Evolutionary conservation across 1,140 invertebrate genomes (phyloP).

Genomic region (Theocolax elegans): DNA sequence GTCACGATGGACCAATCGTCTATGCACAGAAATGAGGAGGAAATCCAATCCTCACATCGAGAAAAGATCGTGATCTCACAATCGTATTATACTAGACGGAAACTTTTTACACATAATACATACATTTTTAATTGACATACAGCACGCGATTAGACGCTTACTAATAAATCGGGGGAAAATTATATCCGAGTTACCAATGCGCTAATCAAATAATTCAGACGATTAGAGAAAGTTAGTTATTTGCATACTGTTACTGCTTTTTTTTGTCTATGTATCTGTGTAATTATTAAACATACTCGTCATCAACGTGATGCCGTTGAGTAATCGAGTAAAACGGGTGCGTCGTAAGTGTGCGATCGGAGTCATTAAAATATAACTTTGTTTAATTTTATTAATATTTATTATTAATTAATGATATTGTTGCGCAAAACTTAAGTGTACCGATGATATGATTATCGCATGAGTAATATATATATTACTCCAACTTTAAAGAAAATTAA

Average conservation of each 20-base stretch:
- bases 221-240: slow-evolving; percentile 12
- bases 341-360: slow-evolving; percentile 32
- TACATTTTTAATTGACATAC: too few relatives aligned
- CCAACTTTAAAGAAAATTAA: too few relatives aligned
- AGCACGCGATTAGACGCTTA: too few relatives aligned
- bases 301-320: not conserved
- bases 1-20: too few relatives aligned
- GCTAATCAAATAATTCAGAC: not conserved
- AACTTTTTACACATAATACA: too few relatives aligned
- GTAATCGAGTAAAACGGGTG: not conserved
- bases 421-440: too few relatives aligned
- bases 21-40: not conserved
- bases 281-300: too few relatives aligned
- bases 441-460: too few relatives aligned
- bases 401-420: slow-evolving; percentile 35
- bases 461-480: too few relatives aligned
- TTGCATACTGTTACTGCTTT: not conserved
- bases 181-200: too few relatives aligned
- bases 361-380: slow-evolving; percentile 43
- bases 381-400: slow-evolving; percentile 41
- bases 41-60: not conserved
- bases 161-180: too few relatives aligned
- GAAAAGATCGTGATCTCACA: slow-evolving; percentile 18
- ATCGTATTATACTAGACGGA: not conserved
- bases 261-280: not conserved